phyloP scores from a whole-genome alignment of 1,140 invertebrate species.

The Scaptomyza pallida region DNA sequence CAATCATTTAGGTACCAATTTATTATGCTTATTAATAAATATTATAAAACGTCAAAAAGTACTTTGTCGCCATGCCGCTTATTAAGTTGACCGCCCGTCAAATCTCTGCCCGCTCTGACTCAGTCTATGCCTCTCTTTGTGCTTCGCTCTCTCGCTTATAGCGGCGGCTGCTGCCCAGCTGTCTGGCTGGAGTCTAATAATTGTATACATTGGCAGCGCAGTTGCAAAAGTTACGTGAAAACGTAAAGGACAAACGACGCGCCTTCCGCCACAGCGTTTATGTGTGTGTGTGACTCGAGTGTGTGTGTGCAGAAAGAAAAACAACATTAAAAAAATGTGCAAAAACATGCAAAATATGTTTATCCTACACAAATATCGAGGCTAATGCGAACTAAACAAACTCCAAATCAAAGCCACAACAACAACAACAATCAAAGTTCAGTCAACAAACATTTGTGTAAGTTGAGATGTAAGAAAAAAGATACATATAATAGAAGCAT shows the following conservation, averaged over 20 bases:
- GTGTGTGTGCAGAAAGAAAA: conserved; percentile 29
- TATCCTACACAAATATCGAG: conserved; percentile 4
- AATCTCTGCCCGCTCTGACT: conserved; percentile 4
- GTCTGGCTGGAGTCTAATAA: conserved; percentile 55
- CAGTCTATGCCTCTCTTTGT: conserved; percentile 21
- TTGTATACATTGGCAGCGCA: conserved; percentile 68
- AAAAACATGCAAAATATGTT: conserved; percentile 33
- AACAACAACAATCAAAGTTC: conserved; percentile 8
- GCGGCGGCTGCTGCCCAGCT: conserved; percentile 67
- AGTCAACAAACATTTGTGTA: conserved; percentile 25
- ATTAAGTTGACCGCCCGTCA: background rate
- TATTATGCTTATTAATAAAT: conserved; percentile 6
- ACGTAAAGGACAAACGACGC: conserved; percentile 64
- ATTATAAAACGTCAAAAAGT: background rate
- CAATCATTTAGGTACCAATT: background rate
- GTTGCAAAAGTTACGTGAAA: conserved; percentile 80
- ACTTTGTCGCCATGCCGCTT: background rate
- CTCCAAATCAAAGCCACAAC: conserved; percentile 1
- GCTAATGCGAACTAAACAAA: conserved; percentile 6
- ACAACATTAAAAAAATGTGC: conserved; percentile 40
- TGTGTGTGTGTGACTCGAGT: background rate
- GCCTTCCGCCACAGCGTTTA: conserved; percentile 4
- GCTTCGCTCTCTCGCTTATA: conserved; percentile 5
- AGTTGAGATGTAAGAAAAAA: conserved; percentile 28
- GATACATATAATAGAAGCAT: conserved; percentile 2